Conservation (phyloP, 2,888 invertebrate genomes). For the Eupithecia abbreviata region DNA sequence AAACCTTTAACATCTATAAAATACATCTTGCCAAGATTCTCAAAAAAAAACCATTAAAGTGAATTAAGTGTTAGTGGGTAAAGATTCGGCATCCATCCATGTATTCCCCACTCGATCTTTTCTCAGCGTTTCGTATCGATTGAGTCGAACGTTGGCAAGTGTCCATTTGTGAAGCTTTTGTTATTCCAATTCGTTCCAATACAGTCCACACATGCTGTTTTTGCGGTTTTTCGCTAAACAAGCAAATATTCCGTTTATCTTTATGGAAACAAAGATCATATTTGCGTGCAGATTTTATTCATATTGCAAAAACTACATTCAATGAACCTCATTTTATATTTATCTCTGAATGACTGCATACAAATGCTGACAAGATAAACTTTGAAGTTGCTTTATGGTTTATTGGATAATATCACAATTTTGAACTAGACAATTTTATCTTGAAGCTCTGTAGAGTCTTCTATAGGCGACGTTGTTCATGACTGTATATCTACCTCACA, state of each 20-base stretch:
- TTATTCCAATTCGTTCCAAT: constrained; percentile 60
- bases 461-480: not conserved
- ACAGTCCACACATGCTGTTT: constrained; percentile 43
- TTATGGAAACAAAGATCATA: constrained; percentile 20
- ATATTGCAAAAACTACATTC: constrained; percentile 22
- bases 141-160: constrained; percentile 61
- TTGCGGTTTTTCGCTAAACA: constrained; percentile 20
- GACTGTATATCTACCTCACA: not conserved
- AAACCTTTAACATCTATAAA: not conserved
- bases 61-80: not conserved
- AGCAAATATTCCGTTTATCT: constrained; percentile 27
- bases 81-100: not conserved
- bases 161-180: constrained; percentile 66
- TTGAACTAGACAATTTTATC: not conserved
- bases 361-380: not conserved
- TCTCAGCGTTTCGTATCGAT: constrained; percentile 60
- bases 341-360: not conserved
- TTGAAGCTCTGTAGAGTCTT: not conserved
- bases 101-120: constrained; percentile 48
- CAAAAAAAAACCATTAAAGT: not conserved
- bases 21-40: not conserved
- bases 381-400: not conserved
- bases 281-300: constrained; percentile 14
- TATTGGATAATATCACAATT: not conserved
- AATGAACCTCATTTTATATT: constrained; percentile 5